Base-by-base conservation (phyloP, 2,113 vertebrate species). In the Aix galericulata region DNA sequence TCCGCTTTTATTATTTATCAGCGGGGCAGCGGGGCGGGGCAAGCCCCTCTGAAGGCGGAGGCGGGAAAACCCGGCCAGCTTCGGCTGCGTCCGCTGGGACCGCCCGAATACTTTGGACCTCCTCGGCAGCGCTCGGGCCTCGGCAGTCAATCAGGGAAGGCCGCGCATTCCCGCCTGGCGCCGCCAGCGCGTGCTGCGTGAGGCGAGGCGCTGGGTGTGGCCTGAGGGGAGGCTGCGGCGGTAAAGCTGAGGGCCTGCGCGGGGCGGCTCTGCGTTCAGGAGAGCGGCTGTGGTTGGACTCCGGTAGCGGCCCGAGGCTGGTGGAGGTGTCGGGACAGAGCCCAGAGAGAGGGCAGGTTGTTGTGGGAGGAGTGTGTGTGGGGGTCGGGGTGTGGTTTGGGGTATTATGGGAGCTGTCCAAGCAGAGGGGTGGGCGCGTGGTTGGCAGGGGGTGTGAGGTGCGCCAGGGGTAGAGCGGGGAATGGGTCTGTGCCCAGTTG, bases 321-420 rank as follows among this genome's bases (percentile, higher is more conserved):
- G 18, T 1, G 0, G 55, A 11, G 52, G 2, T 1, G 31, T 9
- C 10, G 2, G 13, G 50, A 11, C 15, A 0, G 1, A 56, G 48
- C 25, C 8, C 6, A 0, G 7, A 0, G 3, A 21, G 16, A 9
- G 2, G 34, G 50, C 7, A 15, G 27, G 38, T 4, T 5, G 3
- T 25, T 17, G 62, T 3, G 48, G 4, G 11, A 13, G 11, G 17
- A 6, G 0, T 1, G 14, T 16, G 2, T 1, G 2, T 12, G 36
- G 29, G 38, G 29, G 4, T 16, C 1, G 7, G 27, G 31, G 53
- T 9, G 4, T 1, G 4, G 29, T 23, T 40, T 46, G 13, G 5
- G 0, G 29, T 14, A 1, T 3, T 0, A 0, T 5, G 50, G 27
- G 27, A 44, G 29, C 23, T 34, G 36, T 1, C 0, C 5, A 0